These are phyloP conservation scores for Aspidiotus destructor DNA, from an alignment of 2,888 invertebrate species.

Conservation along the genomic window DNA sequence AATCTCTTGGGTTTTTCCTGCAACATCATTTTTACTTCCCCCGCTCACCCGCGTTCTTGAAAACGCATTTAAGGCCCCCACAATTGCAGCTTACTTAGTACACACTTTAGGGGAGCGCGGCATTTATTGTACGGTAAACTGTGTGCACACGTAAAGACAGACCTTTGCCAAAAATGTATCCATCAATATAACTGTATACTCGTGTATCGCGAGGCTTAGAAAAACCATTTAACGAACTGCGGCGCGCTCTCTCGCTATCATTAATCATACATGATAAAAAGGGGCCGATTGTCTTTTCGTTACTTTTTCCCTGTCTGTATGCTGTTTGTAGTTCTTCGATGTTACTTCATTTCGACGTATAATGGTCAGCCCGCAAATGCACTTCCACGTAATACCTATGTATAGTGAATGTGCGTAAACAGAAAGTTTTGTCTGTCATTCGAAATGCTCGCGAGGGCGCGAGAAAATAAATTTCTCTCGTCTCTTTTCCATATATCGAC, in stretches of 20 bases:
- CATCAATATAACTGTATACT: slow-evolving; percentile 28
- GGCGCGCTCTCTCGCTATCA: slow-evolving; percentile 6
- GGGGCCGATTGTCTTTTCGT: slow-evolving; percentile 22
- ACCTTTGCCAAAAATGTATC: slow-evolving; percentile 30
- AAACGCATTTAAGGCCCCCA: slow-evolving; percentile 3
- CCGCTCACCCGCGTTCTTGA: not conserved
- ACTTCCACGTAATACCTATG: no score
- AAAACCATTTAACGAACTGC: slow-evolving; percentile 30
- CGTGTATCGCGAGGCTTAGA: slow-evolving; percentile 25
- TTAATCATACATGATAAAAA: slow-evolving; percentile 27
- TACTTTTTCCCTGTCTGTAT: slow-evolving; percentile 2
- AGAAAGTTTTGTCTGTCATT: no score
- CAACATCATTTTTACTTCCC: slow-evolving; percentile 8
- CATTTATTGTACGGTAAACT: no score
- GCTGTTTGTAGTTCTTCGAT: no score
- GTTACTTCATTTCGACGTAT: no score
- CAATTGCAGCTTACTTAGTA: not conserved
- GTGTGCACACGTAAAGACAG: not conserved
- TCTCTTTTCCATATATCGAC: no score
- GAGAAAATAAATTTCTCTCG: no score
- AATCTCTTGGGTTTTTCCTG: slow-evolving; percentile 28
- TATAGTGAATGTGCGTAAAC: no score
- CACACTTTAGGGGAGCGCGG: not conserved
- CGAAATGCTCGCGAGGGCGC: no score
- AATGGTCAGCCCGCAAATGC: no score